Conservation (phyloP, 2,888 invertebrate species). For the Morpho achilles region DNA sequence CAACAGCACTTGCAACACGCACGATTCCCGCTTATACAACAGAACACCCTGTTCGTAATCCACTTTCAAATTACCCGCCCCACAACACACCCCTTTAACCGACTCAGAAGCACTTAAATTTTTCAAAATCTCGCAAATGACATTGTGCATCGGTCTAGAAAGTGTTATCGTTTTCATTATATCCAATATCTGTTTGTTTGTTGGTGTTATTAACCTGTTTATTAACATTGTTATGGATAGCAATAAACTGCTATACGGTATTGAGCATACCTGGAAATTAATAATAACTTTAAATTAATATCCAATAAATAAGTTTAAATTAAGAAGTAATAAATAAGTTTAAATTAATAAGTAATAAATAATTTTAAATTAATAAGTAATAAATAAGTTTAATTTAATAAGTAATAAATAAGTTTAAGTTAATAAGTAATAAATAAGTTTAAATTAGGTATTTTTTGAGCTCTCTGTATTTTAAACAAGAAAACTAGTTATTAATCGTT, state of each 20-base stretch:
- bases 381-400: too few species aligned
- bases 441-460: too few species aligned
- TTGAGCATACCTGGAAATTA: slow-evolving; percentile 55
- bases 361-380: too few species aligned
- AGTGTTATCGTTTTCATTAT: slow-evolving; percentile 42
- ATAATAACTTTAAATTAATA: not conserved
- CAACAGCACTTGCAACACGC: slow-evolving; percentile 56
- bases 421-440: too few species aligned
- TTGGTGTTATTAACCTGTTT: slow-evolving; percentile 10
- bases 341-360: too few species aligned
- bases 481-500: too few species aligned
- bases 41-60: slow-evolving; percentile 69
- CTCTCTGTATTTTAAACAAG: too few species aligned
- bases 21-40: slow-evolving; percentile 62
- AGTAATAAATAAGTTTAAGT: too few species aligned
- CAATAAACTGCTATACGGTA: slow-evolving; percentile 36
- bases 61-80: slow-evolving; percentile 47
- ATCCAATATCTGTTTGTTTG: slow-evolving; percentile 28
- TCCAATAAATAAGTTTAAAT: too few species aligned
- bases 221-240: slow-evolving; percentile 27
- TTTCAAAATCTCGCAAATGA: slow-evolving; percentile 38
- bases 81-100: slow-evolving; percentile 39
- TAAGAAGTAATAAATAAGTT: too few species aligned
- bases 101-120: slow-evolving; percentile 34
- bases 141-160: slow-evolving; percentile 49